These are phyloP conservation scores for Pollimyrus isidori DNA, from an alignment of 2,113 vertebrate genomes.

Conservation along the genomic window DNA sequence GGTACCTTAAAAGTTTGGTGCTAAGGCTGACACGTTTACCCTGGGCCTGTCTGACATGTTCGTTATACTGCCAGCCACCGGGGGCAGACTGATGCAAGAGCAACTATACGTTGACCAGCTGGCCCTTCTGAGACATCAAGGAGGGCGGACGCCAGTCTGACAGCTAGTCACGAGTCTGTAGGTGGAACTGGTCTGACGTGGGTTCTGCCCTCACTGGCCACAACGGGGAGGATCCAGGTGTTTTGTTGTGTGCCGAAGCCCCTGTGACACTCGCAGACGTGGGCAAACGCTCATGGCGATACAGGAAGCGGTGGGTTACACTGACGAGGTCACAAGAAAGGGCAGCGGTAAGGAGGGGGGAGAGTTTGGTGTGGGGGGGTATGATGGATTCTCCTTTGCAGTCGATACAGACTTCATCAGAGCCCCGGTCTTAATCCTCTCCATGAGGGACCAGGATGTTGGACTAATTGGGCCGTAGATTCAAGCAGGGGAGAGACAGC, in stretches of 20 bases:
- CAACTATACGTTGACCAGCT: neutral
- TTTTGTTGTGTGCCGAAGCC: neutral
- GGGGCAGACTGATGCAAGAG: slow-evolving; percentile 1
- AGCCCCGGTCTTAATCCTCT: slow-evolving; percentile 39
- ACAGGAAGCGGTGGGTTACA: neutral
- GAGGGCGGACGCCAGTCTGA: neutral
- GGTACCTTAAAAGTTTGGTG: slow-evolving; percentile 14
- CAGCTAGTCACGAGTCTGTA: neutral
- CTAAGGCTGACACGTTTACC: neutral
- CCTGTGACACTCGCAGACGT: neutral
- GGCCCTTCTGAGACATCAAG: neutral
- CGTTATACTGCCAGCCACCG: neutral
- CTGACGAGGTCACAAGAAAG: neutral
- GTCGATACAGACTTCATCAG: slow-evolving; percentile 43
- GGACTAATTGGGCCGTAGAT: slow-evolving; percentile 31
- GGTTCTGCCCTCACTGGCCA: neutral
- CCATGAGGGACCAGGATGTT: slow-evolving; percentile 36
- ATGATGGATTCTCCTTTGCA: slow-evolving; percentile 32
- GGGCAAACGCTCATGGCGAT: neutral
- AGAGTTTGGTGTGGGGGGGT: neutral
- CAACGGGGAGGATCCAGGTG: neutral
- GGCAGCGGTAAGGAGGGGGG: neutral
- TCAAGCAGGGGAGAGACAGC: slow-evolving; percentile 16
- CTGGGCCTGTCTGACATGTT: neutral
- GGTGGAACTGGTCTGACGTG: neutral